A percentile compares a stretch with the other conserved stretches of the same genome.
These are phyloP conservation scores for Ectropis crepuscularia DNA, from an alignment of 2,888 invertebrate genomes.

Conservation along the genomic window DNA sequence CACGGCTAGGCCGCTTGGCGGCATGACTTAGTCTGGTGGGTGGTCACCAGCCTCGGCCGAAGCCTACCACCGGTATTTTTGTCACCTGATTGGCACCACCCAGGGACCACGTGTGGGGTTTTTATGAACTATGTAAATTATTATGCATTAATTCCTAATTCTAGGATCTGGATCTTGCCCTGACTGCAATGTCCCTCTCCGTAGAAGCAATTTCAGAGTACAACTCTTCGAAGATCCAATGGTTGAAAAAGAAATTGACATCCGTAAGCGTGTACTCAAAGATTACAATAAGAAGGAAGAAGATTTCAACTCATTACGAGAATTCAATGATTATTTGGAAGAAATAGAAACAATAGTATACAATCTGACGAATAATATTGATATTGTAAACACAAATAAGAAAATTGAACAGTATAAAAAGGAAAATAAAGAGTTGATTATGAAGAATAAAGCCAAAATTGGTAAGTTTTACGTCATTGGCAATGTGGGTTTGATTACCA, in stretches of 20 bases:
- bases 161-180: slow-evolving; percentile 97
- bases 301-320: slow-evolving; percentile 92
- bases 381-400: slow-evolving; percentile 94
- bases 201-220: slow-evolving; percentile 95
- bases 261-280: slow-evolving; percentile 93
- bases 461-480: slow-evolving; percentile 59
- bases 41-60: no score
- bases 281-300: slow-evolving; percentile 98
- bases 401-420: slow-evolving; percentile 95
- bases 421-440: slow-evolving; percentile 93
- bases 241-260: slow-evolving; percentile 99
- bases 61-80: no score
- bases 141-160: slow-evolving; percentile 72
- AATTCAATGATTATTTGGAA: slow-evolving; percentile 98
- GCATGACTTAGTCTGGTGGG: no score
- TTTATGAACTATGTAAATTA: no score
- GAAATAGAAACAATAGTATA: slow-evolving; percentile 96
- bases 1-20: no score
- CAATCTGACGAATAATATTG: slow-evolving; percentile 95
- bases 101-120: no score
- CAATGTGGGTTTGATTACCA: no score
- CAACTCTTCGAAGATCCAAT: slow-evolving; percentile 98
- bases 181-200: slow-evolving; percentile 94
- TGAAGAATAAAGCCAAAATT: slow-evolving; percentile 91
- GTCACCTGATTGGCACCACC: no score